These are phyloP conservation scores for Sinopyrophorus schimmeli DNA, from an alignment of 2,888 invertebrate species.

Conservation along the genomic window DNA sequence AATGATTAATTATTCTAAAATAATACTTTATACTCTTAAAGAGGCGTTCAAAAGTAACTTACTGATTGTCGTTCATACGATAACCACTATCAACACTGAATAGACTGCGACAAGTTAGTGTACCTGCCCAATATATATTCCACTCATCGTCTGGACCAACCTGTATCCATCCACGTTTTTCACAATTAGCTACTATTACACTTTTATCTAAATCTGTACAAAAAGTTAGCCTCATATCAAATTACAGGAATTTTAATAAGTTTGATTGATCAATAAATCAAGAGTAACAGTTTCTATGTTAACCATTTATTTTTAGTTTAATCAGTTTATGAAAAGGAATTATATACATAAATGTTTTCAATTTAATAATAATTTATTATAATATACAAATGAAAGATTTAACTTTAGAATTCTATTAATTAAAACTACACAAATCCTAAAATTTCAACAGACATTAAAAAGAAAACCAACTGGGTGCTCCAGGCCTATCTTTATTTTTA, in stretches of 20 bases:
- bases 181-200: constrained; percentile 88
- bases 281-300: background rate
- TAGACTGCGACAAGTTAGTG: constrained; percentile 85
- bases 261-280: constrained; percentile 32
- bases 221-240: constrained; percentile 61
- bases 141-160: constrained; percentile 90
- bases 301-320: background rate
- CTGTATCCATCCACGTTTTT: constrained; percentile 87
- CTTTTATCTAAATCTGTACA: constrained; percentile 94
- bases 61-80: constrained; percentile 91
- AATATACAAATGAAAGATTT: too few relatives aligned
- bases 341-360: too few relatives aligned
- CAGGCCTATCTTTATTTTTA: constrained; percentile 69
- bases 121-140: constrained; percentile 96
- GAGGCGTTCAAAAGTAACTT: constrained; percentile 48
- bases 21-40: too few relatives aligned
- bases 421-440: too few relatives aligned
- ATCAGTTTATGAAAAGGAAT: background rate
- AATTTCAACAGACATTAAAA: constrained; percentile 56
- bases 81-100: constrained; percentile 93
- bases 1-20: constrained; percentile 86
- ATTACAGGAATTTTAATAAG: constrained; percentile 33
- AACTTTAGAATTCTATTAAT: too few relatives aligned
- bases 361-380: too few relatives aligned
- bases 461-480: constrained; percentile 79